Evolutionary conservation across 2,888 invertebrate genomes (phyloP), one percentile per base, ranked within the genome.

Genomic region (Hedychridium roseum): DNA sequence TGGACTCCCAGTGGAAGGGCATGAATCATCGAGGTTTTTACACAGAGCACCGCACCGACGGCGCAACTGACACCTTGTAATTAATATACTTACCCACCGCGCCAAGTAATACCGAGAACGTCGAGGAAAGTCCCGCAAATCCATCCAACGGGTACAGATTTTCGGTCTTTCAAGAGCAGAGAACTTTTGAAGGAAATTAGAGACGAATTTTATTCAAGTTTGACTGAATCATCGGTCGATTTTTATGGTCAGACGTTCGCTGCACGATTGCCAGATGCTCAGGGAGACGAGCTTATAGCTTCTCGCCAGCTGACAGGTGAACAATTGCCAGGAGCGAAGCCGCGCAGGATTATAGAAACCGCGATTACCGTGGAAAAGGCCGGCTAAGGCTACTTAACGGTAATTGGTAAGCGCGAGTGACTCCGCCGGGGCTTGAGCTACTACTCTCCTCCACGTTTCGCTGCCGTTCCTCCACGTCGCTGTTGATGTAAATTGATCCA

Each of bases 301-400:
- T 60, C 50, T 49, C 50, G 50, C 41, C 49, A 54, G 52, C 62
- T 57, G 63, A 63, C 65, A 58, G 63, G 58, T 58, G 66, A 63
- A 63, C 64, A 66, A 66, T 65, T 57, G 64, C 65, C 60, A 49
- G 65, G 44, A 50, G 56, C 50, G 49, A 55, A 56, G 57, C 43
- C 46, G 31, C 50, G 39, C 52, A 51, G 44, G 57, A 60, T 64
- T 50, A 55, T 51, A 54, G 64, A 60, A 63, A 60, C 54, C 43
- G 44, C 53, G 64, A 60, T 63, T 55, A 57, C 62, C 60, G 64
- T 64, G 60, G 60, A 62, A 63, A 63, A 54, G 56, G 36, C 52
- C 43, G 44, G 32, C 49, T 47, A 48, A 47, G 38, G 48, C 41
- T 60, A 54, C 60, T 64, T 60, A 53, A 60, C 57, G 57, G 53